Evolutionary conservation across 2,113 vertebrate species (phyloP).

Genomic region (Zapornia atra): DNA sequence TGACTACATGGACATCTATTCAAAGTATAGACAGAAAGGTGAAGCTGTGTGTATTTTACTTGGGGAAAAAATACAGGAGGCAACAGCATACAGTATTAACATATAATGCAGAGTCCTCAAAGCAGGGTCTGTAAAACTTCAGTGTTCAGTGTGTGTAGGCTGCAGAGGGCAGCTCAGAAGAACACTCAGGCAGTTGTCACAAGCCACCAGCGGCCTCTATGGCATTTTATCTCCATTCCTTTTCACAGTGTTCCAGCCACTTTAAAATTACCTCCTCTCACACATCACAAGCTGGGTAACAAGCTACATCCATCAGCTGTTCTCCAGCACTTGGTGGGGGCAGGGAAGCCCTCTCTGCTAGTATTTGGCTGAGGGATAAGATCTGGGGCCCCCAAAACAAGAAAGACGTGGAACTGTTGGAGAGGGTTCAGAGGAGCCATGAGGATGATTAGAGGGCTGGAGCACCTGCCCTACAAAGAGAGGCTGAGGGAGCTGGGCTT

Average conservation of each 20-base stretch:
- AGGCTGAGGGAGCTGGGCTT: too few relatives aligned
- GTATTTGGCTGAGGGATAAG: neutral
- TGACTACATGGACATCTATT: neutral
- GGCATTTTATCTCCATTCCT: neutral
- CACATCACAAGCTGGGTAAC: neutral
- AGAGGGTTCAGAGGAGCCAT: too few relatives aligned
- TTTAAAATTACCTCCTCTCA: neutral
- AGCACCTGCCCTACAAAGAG: too few relatives aligned
- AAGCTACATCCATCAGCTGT: neutral
- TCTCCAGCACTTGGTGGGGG: neutral
- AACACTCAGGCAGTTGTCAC: neutral
- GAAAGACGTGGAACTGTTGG: too few relatives aligned
- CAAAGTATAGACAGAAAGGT: neutral
- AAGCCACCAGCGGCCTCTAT: neutral
- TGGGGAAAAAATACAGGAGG: neutral
- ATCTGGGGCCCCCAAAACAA: too few relatives aligned
- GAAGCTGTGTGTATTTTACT: neutral
- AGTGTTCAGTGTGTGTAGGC: neutral
- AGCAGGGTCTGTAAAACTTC: neutral
- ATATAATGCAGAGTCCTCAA: neutral
- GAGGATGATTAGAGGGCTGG: too few relatives aligned
- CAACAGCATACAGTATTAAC: neutral
- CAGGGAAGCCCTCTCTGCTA: neutral
- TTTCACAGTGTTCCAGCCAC: neutral
- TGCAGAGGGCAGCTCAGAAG: neutral